phyloP scores from a whole-genome alignment of 2,797 vertebrate genomes.

The Moxostoma hubbsi region DNA sequence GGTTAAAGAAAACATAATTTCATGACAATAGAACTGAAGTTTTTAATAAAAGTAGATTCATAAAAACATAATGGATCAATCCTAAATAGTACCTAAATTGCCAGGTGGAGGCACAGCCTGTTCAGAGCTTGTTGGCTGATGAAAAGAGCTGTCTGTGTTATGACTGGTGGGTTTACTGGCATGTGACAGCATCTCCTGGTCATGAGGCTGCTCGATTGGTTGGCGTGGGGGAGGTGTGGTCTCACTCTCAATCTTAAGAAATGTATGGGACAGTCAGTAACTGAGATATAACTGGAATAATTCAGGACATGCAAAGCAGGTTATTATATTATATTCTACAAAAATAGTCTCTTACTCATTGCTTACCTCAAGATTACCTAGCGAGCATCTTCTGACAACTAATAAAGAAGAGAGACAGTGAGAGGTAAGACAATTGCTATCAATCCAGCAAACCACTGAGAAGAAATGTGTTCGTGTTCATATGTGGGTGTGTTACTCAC shows the following conservation, averaged over 20 bases:
- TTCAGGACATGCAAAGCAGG: background rate
- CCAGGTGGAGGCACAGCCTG: constrained; percentile 36
- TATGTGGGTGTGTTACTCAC: constrained; percentile 31
- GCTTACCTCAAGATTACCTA: constrained; percentile 50
- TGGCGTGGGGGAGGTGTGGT: constrained; percentile 22
- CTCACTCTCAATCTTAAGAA: constrained; percentile 40
- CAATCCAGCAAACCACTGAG: background rate
- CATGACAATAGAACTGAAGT: background rate
- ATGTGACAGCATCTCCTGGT: constrained; percentile 21
- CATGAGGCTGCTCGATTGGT: background rate
- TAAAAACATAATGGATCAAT: background rate
- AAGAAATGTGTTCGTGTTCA: background rate
- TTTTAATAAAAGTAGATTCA: constrained; percentile 2
- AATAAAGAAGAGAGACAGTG: constrained; percentile 8
- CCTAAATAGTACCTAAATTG: constrained; percentile 52
- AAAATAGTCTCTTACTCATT: background rate
- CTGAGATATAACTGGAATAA: background rate
- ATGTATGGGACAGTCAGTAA: background rate
- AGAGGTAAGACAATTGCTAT: background rate
- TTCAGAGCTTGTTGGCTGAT: constrained; percentile 43
- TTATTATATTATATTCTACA: background rate
- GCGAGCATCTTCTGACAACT: constrained; percentile 56
- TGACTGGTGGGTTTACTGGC: constrained; percentile 28
- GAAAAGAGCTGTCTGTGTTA: constrained; percentile 15
- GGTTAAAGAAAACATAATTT: too few relatives aligned